Evolutionary conservation across 2,888 invertebrate genomes (phyloP), one percentile per base, ranked within the genome.

Genomic region (Ornithoptera alexandrae): DNA sequence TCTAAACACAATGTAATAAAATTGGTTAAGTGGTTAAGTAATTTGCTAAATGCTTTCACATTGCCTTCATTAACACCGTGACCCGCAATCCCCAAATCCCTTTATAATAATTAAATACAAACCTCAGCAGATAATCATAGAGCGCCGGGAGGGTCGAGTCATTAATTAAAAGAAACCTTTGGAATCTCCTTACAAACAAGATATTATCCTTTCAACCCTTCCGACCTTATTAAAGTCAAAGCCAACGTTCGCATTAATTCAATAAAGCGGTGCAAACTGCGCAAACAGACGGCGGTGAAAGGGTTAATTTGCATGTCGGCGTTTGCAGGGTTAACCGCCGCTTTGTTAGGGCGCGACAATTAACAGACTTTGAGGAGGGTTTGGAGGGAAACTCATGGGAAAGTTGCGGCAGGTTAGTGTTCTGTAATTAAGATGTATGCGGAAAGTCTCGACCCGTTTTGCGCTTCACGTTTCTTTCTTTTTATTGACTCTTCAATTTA

Each of bases 251-350:
- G 84, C 78, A 85, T 85, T 92, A 90, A 92, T 91, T 91, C 88
- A 92, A 92, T 92, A 90, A 91, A 85, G 86, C 86, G 80, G 84
- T 90, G 86, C 90, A 89, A 91, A 86, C 84, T 87, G 84, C 82
- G 79, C 86, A 87, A 89, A 90, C 86, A 86, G 85, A 80, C 77
- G 83, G 82, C 89, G 79, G 89, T 79, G 87, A 89, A 92, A 91
- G 92, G 92, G 92, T 91, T 92, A 90, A 92, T 92, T 92, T 92
- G 90, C 92, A 90, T 92, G 89, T 85, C 83, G 84, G 86, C 81
- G 81, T 86, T 86, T 81, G 86, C 85, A 84, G 89, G 90, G 92
- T 89, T 91, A 92, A 92, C 91, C 87, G 86, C 80, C 83, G 84
- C 85, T 90, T 91, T 87, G 90, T 92, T 92, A 92, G 90, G 90